Evolutionary conservation across 1,140 invertebrate species (phyloP), one percentile per base, ranked within the genome.

Genomic region (Anadara kagoshimensis): DNA sequence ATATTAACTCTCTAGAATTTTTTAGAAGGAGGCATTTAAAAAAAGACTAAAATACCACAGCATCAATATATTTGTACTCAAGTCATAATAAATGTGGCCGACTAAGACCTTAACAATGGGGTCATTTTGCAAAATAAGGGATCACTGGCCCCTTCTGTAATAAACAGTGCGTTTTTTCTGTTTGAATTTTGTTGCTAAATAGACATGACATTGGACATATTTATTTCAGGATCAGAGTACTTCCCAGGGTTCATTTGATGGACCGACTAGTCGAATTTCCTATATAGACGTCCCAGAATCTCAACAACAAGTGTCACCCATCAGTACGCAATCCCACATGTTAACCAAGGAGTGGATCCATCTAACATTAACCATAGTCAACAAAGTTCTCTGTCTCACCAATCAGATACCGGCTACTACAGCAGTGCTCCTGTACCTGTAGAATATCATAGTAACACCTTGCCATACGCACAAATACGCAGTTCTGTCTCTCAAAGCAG

Each of bases 371-470:
- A 57, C 45, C 73, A 73, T 45, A 62, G 66, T 56, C 67, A 70
- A 47, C 62, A 66, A 43, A 67, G 71, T 62, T 75, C 54, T 45
- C 68, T 41, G 49, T 77, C 68, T 20, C 69, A 70, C 22, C 61
- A 65, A 26, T 78, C 75, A 8, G 71, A 78, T 53, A 64, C 77
- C 24, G 78, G 81, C 5, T 81, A 81, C 51, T 84, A 84, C 64
- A 84, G 83, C 61, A 83, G 81, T 73, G 78, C 82, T 7, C 79
- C 83, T 43, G 81, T 84, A 4, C 83, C 83, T 29, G 73, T 82
- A 41, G 79, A 75, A 62, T 75, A 75, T 61, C 66, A 64, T 5
- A 75, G 73, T 47, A 68, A 57, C 26, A 81, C 71, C 3, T 51
- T 68, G 43, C 73, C 62, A 53, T 49, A 65, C 51, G 65, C 51